These are phyloP conservation scores for Eupleurogrammus muticus DNA, from an alignment of 2,797 vertebrate species.

Conservation along the genomic window DNA sequence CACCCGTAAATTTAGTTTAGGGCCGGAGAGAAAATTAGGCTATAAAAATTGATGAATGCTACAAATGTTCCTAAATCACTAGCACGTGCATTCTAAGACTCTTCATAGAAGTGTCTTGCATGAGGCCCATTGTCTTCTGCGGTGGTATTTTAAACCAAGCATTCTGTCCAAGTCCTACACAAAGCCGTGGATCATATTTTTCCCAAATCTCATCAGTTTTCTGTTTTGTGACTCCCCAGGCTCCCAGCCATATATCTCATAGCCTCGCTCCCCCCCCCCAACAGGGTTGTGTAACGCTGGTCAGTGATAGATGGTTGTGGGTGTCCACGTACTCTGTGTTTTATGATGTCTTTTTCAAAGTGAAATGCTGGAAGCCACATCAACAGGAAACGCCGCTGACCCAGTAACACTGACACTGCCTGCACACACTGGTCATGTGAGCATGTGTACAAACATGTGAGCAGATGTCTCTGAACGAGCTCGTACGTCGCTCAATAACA, in stretches of 20 bases:
- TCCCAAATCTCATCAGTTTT: conserved; percentile 24
- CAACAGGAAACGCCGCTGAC: conserved; percentile 59
- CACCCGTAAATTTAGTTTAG: too few relatives aligned
- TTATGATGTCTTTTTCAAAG: conserved; percentile 46
- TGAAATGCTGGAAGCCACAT: conserved; percentile 43
- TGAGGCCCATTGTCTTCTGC: not conserved
- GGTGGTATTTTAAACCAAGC: conserved; percentile 33
- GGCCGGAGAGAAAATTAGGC: too few relatives aligned
- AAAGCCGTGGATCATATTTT: conserved; percentile 41
- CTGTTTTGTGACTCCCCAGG: not conserved
- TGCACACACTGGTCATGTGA: not conserved
- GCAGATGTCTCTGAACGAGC: conserved; percentile 3
- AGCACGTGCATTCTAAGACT: too few relatives aligned
- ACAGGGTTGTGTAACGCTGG: conserved; percentile 39
- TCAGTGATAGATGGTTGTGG: conserved; percentile 43
- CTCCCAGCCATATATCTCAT: conserved; percentile 3
- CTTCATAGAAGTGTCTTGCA: too few relatives aligned
- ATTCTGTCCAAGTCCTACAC: conserved; percentile 12
- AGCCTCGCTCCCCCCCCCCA: conserved; percentile 13
- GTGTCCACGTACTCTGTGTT: conserved; percentile 5
- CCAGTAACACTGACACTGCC: conserved; percentile 32
- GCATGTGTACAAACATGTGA: not conserved
- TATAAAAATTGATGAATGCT: too few relatives aligned
- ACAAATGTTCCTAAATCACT: too few relatives aligned
- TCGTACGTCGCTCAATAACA: conserved; percentile 6